These are phyloP conservation scores for Apodemia hepburni DNA, from an alignment of 2,888 invertebrate genomes.

Conservation along the genomic window DNA sequence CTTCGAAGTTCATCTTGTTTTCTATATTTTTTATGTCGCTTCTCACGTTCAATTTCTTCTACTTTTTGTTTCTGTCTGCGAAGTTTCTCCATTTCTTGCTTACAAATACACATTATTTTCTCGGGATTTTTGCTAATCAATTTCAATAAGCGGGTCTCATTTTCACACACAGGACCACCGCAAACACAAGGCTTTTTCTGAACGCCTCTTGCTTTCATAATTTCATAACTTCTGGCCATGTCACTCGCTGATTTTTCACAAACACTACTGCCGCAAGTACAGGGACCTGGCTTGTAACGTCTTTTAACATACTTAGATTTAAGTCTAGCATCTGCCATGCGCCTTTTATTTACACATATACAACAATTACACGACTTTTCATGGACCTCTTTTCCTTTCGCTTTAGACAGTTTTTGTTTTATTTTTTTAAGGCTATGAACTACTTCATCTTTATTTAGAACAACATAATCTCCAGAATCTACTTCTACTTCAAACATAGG, in stretches of 20 bases:
- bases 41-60: not conserved
- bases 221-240: conserved; percentile 4
- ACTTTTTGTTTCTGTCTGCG: conserved; percentile 26
- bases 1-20: conserved; percentile 27
- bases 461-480: conserved; percentile 28
- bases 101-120: conserved; percentile 10
- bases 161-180: conserved; percentile 33
- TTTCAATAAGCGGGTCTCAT: conserved; percentile 29
- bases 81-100: conserved; percentile 5
- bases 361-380: conserved; percentile 26
- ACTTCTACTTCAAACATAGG: conserved; percentile 28
- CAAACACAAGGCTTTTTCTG: conserved; percentile 31
- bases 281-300: conserved; percentile 17
- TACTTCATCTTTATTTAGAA: conserved; percentile 33
- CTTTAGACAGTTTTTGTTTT: conserved; percentile 15
- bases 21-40: not conserved
- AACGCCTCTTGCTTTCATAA: conserved; percentile 7
- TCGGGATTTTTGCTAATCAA: conserved; percentile 14
- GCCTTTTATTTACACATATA: conserved; percentile 25
- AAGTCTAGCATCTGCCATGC: conserved; percentile 12
- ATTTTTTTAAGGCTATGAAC: conserved; percentile 22
- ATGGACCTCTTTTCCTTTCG: conserved; percentile 17
- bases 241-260: conserved; percentile 26
- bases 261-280: conserved; percentile 31
- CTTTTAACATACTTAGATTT: not conserved